phyloP scores from a whole-genome alignment of 64 coral and sea anemone genomes.

The Montipora efflorescens region DNA sequence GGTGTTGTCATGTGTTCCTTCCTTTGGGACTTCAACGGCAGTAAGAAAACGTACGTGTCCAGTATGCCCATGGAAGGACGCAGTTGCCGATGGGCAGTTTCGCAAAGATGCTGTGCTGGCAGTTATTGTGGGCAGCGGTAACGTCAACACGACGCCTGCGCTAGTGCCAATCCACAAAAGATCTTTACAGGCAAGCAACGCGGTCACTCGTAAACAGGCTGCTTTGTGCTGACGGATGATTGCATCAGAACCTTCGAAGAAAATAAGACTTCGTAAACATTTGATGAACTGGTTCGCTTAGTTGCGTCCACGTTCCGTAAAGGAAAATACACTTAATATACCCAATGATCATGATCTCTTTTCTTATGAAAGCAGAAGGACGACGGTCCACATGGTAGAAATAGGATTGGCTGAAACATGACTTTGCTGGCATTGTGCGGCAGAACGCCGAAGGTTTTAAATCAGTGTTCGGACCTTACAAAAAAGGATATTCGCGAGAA shows the following conservation, averaged over 20 bases:
- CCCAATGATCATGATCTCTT: too few species aligned
- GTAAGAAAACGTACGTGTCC: conserved; percentile 98
- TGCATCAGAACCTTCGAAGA: conserved; percentile 88
- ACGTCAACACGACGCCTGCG: conserved; percentile 98
- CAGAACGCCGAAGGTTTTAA: too few species aligned
- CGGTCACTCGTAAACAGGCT: conserved; percentile 91
- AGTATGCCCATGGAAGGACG: conserved; percentile 95
- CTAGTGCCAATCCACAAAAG: conserved; percentile 99
- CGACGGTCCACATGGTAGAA: too few species aligned
- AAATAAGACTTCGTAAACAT: not conserved
- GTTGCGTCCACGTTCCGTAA: too few species aligned
- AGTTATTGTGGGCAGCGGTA: conserved; percentile 94
- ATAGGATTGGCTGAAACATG: too few species aligned
- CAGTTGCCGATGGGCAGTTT: conserved; percentile 87
- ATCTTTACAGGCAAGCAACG: conserved; percentile 97
- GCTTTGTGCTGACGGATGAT: conserved; percentile 99
- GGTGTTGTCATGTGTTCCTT: conserved; percentile 60
- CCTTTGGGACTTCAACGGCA: conserved; percentile 89
- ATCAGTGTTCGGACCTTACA: too few species aligned
- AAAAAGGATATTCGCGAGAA: too few species aligned
- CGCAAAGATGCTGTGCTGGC: conserved; percentile 92
- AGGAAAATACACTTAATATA: too few species aligned
- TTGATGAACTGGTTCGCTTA: too few species aligned
- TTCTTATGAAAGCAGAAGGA: too few species aligned
- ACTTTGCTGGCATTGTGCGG: too few species aligned